Percentiles rank a stretch among this genome's conserved stretches.
Conservation (phyloP, 35 echinoderm and acorn worm genomes). For the Heliocidaris erythrogramma region DNA sequence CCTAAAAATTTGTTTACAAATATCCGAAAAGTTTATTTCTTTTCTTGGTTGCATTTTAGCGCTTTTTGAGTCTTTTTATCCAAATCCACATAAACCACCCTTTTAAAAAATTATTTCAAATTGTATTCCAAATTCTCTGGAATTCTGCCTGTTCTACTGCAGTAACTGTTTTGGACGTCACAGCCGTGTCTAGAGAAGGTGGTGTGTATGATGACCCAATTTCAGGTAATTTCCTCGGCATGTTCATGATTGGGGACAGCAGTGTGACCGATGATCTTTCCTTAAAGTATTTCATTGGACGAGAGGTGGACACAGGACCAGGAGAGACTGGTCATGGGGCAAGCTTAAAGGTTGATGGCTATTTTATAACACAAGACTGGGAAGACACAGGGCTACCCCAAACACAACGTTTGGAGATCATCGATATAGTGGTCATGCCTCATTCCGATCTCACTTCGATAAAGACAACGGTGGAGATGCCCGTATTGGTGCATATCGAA, state of each 20-base stretch:
- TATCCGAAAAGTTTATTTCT: too few relatives aligned
- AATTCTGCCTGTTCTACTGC: too few relatives aligned
- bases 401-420: not conserved
- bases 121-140: too few relatives aligned
- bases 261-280: not conserved
- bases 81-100: too few relatives aligned
- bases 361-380: not conserved
- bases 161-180: too few relatives aligned
- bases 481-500: not conserved
- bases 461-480: not conserved
- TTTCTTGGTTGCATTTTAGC: too few relatives aligned
- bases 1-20: too few relatives aligned
- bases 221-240: not conserved
- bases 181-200: not conserved
- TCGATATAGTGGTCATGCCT: too few relatives aligned
- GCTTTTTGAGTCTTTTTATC: too few relatives aligned
- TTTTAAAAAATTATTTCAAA: too few relatives aligned
- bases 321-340: conserved; percentile 34
- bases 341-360: not conserved
- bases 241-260: not conserved
- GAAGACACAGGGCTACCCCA: not conserved
- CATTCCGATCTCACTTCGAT: not conserved
- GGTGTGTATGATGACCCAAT: not conserved
- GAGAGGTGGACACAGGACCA: conserved; percentile 31
- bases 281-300: not conserved